phyloP scores from a whole-genome alignment of 2,113 vertebrate genomes.

The Nyctereutes procyonoides region DNA sequence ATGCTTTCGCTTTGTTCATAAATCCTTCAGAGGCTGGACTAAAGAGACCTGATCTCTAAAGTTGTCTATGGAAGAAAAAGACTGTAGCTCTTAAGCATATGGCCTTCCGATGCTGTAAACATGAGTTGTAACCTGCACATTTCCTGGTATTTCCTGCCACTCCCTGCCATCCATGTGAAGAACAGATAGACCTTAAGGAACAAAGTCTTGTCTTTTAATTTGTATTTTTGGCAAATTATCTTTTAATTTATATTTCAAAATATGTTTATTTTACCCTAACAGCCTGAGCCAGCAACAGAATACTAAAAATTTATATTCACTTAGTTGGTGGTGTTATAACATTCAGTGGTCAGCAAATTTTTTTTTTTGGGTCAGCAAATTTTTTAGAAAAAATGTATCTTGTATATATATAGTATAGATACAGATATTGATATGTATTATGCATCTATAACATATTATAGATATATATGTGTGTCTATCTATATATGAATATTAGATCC shows the following conservation, averaged over 20 bases:
- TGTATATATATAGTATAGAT: background rate
- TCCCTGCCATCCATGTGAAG: background rate
- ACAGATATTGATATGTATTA: background rate
- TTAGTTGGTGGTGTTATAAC: background rate
- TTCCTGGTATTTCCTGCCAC: background rate
- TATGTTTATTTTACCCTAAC: background rate
- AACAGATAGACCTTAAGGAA: background rate
- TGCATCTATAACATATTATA: background rate
- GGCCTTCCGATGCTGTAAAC: background rate
- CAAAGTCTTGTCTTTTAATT: background rate
- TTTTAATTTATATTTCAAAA: conserved; percentile 46
- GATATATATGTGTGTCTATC: background rate
- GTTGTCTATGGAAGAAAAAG: background rate
- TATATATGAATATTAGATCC: too few relatives aligned
- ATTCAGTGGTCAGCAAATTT: conserved; percentile 29
- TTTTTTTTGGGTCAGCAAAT: background rate
- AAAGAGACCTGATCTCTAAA: background rate
- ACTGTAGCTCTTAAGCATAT: too few relatives aligned
- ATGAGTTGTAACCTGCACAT: background rate
- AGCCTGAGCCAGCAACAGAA: background rate
- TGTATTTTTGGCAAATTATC: background rate
- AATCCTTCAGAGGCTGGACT: background rate
- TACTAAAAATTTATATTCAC: background rate
- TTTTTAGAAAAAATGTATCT: background rate
- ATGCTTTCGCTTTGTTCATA: background rate